A percentile compares a stretch with the other conserved stretches of the same genome.
Evolutionary conservation across 2,888 invertebrate species (phyloP).

Genomic region (Thera britannica): DNA sequence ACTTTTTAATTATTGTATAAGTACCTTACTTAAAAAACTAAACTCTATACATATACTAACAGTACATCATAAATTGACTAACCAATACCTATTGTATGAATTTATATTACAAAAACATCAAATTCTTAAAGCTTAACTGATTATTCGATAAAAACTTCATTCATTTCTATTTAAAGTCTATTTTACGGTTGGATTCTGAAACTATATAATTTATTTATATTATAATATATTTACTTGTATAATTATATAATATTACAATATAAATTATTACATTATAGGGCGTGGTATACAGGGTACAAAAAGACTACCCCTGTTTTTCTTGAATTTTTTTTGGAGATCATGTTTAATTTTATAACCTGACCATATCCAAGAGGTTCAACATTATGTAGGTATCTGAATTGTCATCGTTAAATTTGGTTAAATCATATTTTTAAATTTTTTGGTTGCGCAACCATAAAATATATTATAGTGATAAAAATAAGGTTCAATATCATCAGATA

Average conservation of each 20-base stretch:
- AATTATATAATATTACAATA: background rate
- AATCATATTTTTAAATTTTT: too few species aligned
- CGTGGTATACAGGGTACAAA: background rate
- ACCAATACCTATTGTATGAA: background rate
- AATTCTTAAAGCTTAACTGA: constrained; percentile 10
- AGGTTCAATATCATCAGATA: too few species aligned
- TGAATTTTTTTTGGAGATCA: too few species aligned
- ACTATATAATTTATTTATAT: background rate
- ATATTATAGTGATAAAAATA: too few species aligned
- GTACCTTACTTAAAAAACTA: constrained; percentile 4
- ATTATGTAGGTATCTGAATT: too few species aligned
- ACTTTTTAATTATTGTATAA: background rate
- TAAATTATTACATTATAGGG: too few species aligned
- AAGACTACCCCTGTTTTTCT: too few species aligned
- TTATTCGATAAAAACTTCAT: background rate
- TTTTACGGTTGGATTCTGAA: background rate
- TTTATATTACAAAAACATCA: constrained; percentile 17
- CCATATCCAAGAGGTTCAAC: too few species aligned
- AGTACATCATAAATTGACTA: constrained; percentile 22
- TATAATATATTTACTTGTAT: background rate
- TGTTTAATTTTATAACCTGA: too few species aligned
- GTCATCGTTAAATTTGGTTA: too few species aligned
- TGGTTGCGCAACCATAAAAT: too few species aligned
- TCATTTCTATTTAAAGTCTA: background rate
- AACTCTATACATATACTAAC: constrained; percentile 22